Evolutionary conservation across 2,113 vertebrate species (phyloP).

Genomic region (Anhinga anhinga): DNA sequence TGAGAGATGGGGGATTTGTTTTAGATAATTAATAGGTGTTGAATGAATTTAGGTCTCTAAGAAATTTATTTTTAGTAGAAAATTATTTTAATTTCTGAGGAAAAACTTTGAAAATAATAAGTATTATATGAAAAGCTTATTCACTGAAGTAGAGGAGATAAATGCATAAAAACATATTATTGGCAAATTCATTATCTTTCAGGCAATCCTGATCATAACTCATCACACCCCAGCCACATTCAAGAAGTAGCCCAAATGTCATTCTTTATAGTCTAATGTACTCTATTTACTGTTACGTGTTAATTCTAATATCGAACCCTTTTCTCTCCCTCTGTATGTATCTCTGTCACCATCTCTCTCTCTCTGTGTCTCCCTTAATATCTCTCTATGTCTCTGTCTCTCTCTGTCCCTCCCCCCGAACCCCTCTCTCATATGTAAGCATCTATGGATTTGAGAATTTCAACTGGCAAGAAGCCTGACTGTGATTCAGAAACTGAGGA

Average conservation of each 20-base stretch:
- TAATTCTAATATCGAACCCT: neutral
- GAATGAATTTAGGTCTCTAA: neutral
- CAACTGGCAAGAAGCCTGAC: neutral
- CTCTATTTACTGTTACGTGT: neutral
- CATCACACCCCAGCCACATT: neutral
- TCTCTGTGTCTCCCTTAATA: neutral
- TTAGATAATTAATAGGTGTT: neutral
- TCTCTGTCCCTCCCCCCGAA: accelerated
- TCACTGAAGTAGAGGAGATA: neutral
- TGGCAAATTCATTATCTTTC: neutral
- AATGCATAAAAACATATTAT: neutral
- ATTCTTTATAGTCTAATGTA: neutral
- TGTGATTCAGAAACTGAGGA: neutral
- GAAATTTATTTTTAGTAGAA: neutral
- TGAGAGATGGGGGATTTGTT: neutral
- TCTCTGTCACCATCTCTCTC: neutral
- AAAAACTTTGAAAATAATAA: neutral
- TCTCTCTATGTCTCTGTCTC: neutral
- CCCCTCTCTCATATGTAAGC: neutral
- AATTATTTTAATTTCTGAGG: neutral
- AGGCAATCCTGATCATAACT: neutral
- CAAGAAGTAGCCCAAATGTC: neutral
- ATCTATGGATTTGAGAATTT: neutral
- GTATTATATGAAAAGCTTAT: neutral
- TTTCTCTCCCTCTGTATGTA: neutral